These are phyloP conservation scores for Leptinotarsa tumamoca DNA, from an alignment of 2,888 invertebrate genomes.

Conservation along the genomic window DNA sequence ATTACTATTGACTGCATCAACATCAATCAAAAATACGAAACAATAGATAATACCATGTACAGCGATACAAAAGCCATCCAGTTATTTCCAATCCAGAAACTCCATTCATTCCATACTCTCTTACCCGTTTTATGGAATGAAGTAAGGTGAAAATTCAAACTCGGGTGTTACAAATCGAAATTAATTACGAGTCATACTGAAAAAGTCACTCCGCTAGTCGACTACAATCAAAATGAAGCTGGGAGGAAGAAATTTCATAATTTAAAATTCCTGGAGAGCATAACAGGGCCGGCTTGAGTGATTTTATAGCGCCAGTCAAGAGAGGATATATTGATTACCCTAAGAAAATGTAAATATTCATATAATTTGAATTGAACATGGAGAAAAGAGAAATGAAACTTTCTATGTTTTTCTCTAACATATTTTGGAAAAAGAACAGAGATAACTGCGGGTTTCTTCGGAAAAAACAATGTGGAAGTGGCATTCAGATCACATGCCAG, in stretches of 20 bases:
- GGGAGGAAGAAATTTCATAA: background rate
- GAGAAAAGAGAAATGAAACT: too few species aligned
- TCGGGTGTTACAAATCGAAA: conserved; percentile 1
- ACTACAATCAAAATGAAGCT: background rate
- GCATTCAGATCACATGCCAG: too few species aligned
- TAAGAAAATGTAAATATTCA: too few species aligned
- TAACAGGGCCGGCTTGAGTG: background rate
- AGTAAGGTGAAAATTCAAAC: conserved; percentile 7
- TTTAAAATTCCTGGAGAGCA: background rate
- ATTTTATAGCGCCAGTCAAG: too few species aligned
- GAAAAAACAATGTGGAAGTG: too few species aligned
- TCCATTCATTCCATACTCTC: conserved; percentile 1
- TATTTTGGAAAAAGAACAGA: too few species aligned
- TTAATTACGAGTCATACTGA: conserved; percentile 14
- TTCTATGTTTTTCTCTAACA: too few species aligned
- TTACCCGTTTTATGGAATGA: background rate
- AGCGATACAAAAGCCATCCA: background rate
- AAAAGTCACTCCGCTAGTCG: background rate
- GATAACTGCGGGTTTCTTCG: too few species aligned
- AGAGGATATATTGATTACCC: too few species aligned
- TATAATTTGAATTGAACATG: too few species aligned
- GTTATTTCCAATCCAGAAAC: conserved; percentile 16
- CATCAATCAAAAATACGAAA: conserved; percentile 11
- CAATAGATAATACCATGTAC: conserved; percentile 5
- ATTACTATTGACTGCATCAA: background rate